Conservation (phyloP, 2,113 vertebrate species). For the Antechinus stuartii region DNA sequence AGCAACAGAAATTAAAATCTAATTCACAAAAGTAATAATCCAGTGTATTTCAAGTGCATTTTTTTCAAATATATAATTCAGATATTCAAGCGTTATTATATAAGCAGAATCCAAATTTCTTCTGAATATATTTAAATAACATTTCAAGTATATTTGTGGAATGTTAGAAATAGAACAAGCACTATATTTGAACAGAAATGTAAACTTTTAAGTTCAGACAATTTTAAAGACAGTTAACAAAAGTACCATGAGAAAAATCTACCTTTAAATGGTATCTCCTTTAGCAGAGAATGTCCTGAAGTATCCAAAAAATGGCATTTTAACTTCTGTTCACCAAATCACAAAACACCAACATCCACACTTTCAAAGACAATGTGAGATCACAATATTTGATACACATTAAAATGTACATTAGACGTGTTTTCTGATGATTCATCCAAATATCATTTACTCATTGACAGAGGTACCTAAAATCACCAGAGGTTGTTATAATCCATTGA, state of each 20-base stretch:
- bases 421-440: conserved; percentile 84
- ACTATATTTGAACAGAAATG: conserved; percentile 95
- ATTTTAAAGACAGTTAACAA: conserved; percentile 91
- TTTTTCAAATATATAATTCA: conserved; percentile 95
- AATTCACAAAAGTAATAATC: conserved; percentile 99
- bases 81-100: conserved; percentile 95
- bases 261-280: conserved; percentile 89
- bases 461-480: conserved; percentile 75
- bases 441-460: conserved; percentile 80
- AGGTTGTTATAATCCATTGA: conserved; percentile 80
- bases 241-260: conserved; percentile 91
- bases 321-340: conserved; percentile 94
- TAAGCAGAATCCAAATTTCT: conserved; percentile 93
- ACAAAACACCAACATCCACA: conserved; percentile 98
- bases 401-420: conserved; percentile 90
- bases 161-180: conserved; percentile 97
- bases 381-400: conserved; percentile 97
- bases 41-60: conserved; percentile 99
- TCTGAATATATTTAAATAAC: conserved; percentile 98
- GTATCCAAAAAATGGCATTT: conserved; percentile 89
- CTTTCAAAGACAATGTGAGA: conserved; percentile 95
- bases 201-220: conserved; percentile 96
- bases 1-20: conserved; percentile 96
- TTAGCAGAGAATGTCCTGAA: conserved; percentile 89
- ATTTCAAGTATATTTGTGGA: conserved; percentile 99